Conservation (phyloP, 2,888 invertebrate genomes). For the Azorinus chamasolen region DNA sequence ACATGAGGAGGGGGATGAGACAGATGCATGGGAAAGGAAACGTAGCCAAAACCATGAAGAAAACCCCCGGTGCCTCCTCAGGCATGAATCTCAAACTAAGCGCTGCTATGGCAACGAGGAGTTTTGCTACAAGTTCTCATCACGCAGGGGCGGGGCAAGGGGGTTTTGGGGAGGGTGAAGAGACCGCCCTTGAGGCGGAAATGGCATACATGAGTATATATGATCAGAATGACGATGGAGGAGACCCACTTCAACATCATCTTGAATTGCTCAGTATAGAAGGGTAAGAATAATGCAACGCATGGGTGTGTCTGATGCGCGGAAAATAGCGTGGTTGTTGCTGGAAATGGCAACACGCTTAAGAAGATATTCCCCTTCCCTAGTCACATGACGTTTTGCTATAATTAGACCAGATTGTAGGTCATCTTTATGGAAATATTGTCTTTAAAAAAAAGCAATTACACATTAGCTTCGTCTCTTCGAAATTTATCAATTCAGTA, state of each 20-base stretch:
- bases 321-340: slow-evolving; percentile 62
- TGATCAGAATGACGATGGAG: slow-evolving; percentile 62
- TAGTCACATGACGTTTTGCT: no score
- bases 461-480: no score
- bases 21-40: slow-evolving; percentile 28
- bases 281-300: slow-evolving; percentile 43
- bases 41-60: slow-evolving; percentile 1
- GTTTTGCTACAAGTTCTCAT: slow-evolving; percentile 1
- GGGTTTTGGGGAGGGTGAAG: slow-evolving; percentile 50
- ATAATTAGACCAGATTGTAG: no score
- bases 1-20: slow-evolving; percentile 54
- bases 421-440: no score
- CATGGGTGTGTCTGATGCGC: slow-evolving; percentile 41
- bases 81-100: slow-evolving; percentile 45
- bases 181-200: slow-evolving; percentile 51
- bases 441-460: no score
- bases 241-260: slow-evolving; percentile 55
- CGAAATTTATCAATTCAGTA: no score
- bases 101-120: slow-evolving; percentile 44
- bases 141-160: slow-evolving; percentile 31
- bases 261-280: slow-evolving; percentile 55
- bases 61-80: not conserved
- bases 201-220: slow-evolving; percentile 59
- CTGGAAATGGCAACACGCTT: no score
- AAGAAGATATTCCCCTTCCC: no score